These are phyloP conservation scores for Poecilia gillii DNA, from an alignment of 2,797 vertebrate species.

Conservation along the genomic window DNA sequence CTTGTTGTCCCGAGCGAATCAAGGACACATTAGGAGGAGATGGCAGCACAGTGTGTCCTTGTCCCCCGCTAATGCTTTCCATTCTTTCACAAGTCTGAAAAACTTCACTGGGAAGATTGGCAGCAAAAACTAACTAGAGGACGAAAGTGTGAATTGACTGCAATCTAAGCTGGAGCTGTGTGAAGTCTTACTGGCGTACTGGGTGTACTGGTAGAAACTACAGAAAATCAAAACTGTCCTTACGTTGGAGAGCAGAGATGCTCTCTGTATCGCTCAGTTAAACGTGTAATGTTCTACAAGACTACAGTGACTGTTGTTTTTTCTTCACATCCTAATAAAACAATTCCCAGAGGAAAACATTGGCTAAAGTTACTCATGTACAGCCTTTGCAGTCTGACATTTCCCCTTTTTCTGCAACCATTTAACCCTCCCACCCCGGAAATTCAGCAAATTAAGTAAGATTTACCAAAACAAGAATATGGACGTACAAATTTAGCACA, in stretches of 20 bases:
- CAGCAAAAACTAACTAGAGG: slow-evolving; percentile 32
- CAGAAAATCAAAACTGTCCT: neutral
- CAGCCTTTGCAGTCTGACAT: neutral
- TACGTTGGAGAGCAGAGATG: neutral
- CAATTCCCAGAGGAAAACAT: neutral
- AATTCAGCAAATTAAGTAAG: neutral
- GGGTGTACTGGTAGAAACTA: slow-evolving; percentile 13
- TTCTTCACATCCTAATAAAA: neutral
- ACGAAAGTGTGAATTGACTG: slow-evolving; percentile 37
- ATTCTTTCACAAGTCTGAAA: slow-evolving; percentile 30
- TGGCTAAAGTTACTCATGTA: neutral
- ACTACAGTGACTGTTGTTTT: neutral
- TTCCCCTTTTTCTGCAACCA: neutral
- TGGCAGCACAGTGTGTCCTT: slow-evolving; percentile 58
- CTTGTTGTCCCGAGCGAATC: slow-evolving; percentile 38
- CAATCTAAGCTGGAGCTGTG: slow-evolving; percentile 12
- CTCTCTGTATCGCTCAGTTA: neutral
- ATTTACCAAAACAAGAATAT: neutral
- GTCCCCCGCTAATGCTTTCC: slow-evolving; percentile 44
- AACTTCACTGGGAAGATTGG: slow-evolving; percentile 39
- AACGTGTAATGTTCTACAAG: neutral
- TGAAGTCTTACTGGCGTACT: slow-evolving; percentile 8
- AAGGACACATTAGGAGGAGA: slow-evolving; percentile 32
- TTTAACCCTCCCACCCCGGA: neutral
- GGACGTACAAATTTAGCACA: neutral